Base-by-base conservation (phyloP, 2,888 invertebrate genomes). In the Rhabditoides inermis region DNA sequence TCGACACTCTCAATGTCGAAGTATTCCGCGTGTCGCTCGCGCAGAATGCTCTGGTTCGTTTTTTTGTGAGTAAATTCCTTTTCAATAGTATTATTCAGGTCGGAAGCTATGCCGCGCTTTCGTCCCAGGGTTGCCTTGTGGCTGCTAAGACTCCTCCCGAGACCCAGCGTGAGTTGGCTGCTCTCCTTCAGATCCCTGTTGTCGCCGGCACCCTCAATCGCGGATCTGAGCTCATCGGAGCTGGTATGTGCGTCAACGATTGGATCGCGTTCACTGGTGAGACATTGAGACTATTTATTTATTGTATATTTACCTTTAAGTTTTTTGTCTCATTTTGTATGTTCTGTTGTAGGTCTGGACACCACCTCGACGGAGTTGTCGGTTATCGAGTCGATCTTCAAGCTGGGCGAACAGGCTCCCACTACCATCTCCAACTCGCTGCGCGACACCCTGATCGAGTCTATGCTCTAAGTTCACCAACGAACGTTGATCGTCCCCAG, bases 301-400 rank as follows among this genome's bases (percentile, higher is more conserved):
- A n/a, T n/a, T n/a, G n/a, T n/a, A n/a, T n/a, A n/a, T n/a, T n/a
- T n/a, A n/a, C n/a, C n/a, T n/a, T n/a, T n/a, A n/a, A n/a, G n/a
- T 40, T 40, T n/a, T 40, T 40, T 40, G 22, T 20, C 10, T 40
- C 18, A n/a, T 10, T 20, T 18, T 18, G 12, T 1, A 40, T 40
- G 18, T 18, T 15, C 18, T 20, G 40, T 28, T 57, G 90, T 90
- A 77, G 98, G 98, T 44, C 85, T 90, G 83, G 91, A 90, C 78
- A 95, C 98, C n/a, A 98, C 95, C 7, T 88, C 91, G 25, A 94
- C 95, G 45, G 98, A 98, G 80, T 84, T 99, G 46, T 90, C 91
- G 5, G 90, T 98, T 1, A 86, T 99, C 63, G 98, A 99, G 79
- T 91, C 88, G 78, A 88, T 98, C 42, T 98, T 98, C 81, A 90